Percentiles rank a stretch among this genome's conserved stretches.
Evolutionary conservation across 2,797 vertebrate species (phyloP).

Genomic region (Huso huso): DNA sequence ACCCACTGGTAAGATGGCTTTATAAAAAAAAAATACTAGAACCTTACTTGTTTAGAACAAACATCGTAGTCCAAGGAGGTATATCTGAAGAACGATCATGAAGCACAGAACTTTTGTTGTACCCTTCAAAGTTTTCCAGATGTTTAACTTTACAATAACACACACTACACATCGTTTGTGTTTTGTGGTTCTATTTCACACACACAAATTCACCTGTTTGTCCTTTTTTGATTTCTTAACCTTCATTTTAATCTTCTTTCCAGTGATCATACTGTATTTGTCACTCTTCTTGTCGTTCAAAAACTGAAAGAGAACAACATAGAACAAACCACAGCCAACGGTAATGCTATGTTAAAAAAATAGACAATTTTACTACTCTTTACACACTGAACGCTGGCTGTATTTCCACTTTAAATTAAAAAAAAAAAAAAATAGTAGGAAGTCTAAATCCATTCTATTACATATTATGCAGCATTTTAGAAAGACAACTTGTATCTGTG

Average conservation of each 20-base stretch:
- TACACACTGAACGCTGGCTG: neutral
- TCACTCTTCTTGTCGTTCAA: slow-evolving; percentile 78
- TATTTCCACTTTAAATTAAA: neutral
- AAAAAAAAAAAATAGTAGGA: too few relatives aligned
- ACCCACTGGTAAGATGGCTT: too few relatives aligned
- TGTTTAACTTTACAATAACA: neutral
- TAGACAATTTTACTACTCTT: neutral
- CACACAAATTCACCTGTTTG: slow-evolving; percentile 66
- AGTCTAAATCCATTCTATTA: neutral
- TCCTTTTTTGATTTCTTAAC: slow-evolving; percentile 89
- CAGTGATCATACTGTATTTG: slow-evolving; percentile 90
- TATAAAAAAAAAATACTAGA: too few relatives aligned
- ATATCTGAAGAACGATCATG: too few relatives aligned
- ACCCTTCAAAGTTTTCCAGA: neutral
- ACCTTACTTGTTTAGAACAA: too few relatives aligned
- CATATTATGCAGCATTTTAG: neutral
- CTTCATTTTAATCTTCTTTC: slow-evolving; percentile 92
- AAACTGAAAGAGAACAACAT: slow-evolving; percentile 54
- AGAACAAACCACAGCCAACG: neutral
- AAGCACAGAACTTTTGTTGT: neutral
- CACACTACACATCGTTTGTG: neutral
- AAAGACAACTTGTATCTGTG: slow-evolving; percentile 59
- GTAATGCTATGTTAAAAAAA: neutral
- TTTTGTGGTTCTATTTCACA: neutral
- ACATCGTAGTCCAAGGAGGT: too few relatives aligned